Percentiles rank a stretch among this genome's conserved stretches.
phyloP scores from a whole-genome alignment of 2,888 invertebrate species.

The Synanthedon myopaeformis region DNA sequence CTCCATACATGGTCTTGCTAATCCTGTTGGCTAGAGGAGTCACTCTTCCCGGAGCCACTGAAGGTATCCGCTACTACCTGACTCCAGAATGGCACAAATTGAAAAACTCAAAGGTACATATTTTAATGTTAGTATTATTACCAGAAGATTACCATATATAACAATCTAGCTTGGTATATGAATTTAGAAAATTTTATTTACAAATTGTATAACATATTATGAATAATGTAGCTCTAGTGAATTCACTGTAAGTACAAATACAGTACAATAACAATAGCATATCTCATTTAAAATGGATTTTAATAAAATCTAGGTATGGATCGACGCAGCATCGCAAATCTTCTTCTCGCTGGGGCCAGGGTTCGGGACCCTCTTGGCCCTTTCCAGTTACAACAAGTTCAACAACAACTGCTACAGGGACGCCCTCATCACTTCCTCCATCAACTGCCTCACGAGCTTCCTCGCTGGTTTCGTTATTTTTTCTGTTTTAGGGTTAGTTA shows the following conservation, averaged over 20 bases:
- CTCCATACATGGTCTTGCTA: slow-evolving; percentile 90
- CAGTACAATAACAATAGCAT: too few relatives aligned
- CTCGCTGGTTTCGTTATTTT: slow-evolving; percentile 95
- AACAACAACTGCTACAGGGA: slow-evolving; percentile 92
- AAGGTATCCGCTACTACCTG: slow-evolving; percentile 89
- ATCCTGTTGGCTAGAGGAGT: slow-evolving; percentile 87
- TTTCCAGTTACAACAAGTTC: slow-evolving; percentile 94
- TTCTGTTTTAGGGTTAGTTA: slow-evolving; percentile 82
- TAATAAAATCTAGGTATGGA: slow-evolving; percentile 78
- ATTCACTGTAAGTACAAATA: too few relatives aligned
- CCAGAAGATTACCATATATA: too few relatives aligned
- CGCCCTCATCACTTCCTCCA: slow-evolving; percentile 88
- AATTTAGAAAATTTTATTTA: too few relatives aligned
- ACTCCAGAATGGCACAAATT: slow-evolving; percentile 91
- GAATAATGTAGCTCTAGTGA: too few relatives aligned
- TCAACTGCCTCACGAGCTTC: slow-evolving; percentile 93
- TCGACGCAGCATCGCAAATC: slow-evolving; percentile 93
- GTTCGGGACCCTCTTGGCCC: slow-evolving; percentile 88
- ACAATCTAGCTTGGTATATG: too few relatives aligned
- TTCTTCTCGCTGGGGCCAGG: slow-evolving; percentile 95
- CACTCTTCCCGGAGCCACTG: slow-evolving; percentile 85
- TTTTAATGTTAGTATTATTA: too few relatives aligned
- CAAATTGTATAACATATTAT: too few relatives aligned
- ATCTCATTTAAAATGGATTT: too few relatives aligned
- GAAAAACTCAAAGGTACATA: slow-evolving; percentile 75